Evolutionary conservation across 1,140 invertebrate species (phyloP).

Genomic region (Eciton burchellii): DNA sequence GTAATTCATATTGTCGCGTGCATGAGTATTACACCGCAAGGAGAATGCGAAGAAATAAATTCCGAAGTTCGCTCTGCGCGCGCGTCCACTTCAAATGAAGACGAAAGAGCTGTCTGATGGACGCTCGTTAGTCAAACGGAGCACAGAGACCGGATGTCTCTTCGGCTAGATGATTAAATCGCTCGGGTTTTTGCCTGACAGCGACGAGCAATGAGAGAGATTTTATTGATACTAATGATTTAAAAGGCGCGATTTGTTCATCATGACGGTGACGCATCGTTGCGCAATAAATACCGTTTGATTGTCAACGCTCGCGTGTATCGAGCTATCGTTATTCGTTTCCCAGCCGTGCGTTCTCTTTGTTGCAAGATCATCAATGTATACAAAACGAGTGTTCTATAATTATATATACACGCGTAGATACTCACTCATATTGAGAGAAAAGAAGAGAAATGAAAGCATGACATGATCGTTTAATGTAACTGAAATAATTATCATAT

Average conservation of each 20-base stretch:
- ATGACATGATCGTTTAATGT: too few relatives aligned
- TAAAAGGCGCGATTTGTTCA: conserved; percentile 32
- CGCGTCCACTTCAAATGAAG: conserved; percentile 70
- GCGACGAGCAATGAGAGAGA: conserved; percentile 40
- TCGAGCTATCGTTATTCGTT: conserved; percentile 23
- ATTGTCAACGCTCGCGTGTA: conserved; percentile 32
- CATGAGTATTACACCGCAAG: conserved; percentile 25
- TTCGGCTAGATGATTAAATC: conserved; percentile 51
- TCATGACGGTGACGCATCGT: conserved; percentile 35
- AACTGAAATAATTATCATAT: too few relatives aligned
- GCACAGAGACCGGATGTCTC: conserved; percentile 46
- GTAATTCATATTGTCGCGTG: background rate
- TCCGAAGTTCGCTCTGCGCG: conserved; percentile 38
- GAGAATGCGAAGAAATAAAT: conserved; percentile 46
- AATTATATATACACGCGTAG: too few relatives aligned
- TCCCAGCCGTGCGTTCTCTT: conserved; percentile 16
- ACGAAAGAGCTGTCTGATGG: conserved; percentile 71
- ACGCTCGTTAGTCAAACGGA: conserved; percentile 64
- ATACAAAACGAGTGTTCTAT: conserved; percentile 7
- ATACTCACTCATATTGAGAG: too few relatives aligned
- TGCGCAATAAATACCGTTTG: conserved; percentile 17
- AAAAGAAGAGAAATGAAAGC: conserved; percentile 56
- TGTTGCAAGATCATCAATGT: conserved; percentile 8
- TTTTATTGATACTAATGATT: conserved; percentile 59
- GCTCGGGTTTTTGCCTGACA: conserved; percentile 46